Evolutionary conservation across 2,113 vertebrate genomes (phyloP), one percentile per base, ranked within the genome.

Genomic region (Meleagris gallopavo): DNA sequence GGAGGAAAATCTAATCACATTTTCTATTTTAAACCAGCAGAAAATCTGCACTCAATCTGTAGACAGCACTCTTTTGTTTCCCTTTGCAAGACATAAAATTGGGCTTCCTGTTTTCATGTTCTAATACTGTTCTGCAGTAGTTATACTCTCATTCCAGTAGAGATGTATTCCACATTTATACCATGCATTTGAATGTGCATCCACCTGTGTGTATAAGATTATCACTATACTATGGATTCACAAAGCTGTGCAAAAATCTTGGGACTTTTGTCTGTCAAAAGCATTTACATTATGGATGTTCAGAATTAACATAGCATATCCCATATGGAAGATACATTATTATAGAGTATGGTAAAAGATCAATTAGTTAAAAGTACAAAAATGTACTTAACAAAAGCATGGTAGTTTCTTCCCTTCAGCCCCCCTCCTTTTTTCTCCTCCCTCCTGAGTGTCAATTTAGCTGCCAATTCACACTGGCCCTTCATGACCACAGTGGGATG

Each of bases 401-500:
- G 0, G 9, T 52, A 67, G 24, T 13, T 67, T n/a, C 52, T 76
- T 41, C 10, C 12, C 45, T 43, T n/a, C 32, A 52, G 17, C 27
- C 11, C 40, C 36, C 13, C 36, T 34, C 27, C 27, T 60, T 86
- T 20, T 22, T 21, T 38, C 57, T 7, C 17, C 13, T 34, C 13
- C 20, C 10, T 75, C 20, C 54, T 1, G 1, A 71, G 50, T 1
- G 0, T 40, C 66, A 77, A 12, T 32, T 34, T 0, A 0, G 52
- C 48, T 89, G 36, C 71, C 62, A 78, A 34, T 13, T 87, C 45
- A 50, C 11, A 52, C 60, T 27, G n/a, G 55, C 50, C 46, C 72
- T 77, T 73, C 43, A 52, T 46, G 10, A 61, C 60, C 65, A 45
- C 61, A 78, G 34, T 0, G 3, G 50, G 32, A 74, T 41, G 77